Evolutionary conservation across 2,797 vertebrate species (phyloP).

Genomic region (Nasua narica): DNA sequence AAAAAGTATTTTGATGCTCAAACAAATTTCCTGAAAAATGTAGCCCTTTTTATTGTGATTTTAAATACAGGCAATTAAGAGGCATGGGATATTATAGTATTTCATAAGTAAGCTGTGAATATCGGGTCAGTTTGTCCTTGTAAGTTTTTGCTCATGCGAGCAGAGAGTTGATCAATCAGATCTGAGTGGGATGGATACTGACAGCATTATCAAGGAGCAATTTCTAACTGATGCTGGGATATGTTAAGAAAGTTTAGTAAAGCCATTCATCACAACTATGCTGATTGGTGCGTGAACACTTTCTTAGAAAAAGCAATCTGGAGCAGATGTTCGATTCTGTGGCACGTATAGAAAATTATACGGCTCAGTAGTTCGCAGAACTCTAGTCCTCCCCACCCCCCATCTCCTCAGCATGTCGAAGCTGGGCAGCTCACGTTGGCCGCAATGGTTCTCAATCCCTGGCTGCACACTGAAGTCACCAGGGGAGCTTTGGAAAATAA

Average conservation of each 20-base stretch:
- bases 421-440: not conserved
- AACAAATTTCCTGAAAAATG: not conserved
- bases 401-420: not conserved
- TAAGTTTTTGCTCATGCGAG: not conserved
- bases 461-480: not conserved
- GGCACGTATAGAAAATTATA: not conserved
- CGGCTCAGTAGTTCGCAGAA: not conserved
- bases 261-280: not conserved
- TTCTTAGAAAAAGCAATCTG: not conserved
- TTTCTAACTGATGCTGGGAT: not conserved
- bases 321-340: not conserved
- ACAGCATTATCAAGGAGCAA: not conserved
- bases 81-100: not conserved
- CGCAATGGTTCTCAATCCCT: not conserved
- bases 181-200: not conserved
- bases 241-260: not conserved
- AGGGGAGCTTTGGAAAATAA: not conserved
- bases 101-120: not conserved
- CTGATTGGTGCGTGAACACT: not conserved
- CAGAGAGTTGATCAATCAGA: not conserved
- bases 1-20: not conserved
- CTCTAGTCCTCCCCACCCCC: too few species aligned
- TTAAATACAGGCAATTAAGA: not conserved
- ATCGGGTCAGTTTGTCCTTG: not conserved
- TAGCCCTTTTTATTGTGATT: not conserved